A percentile compares a stretch with the other conserved stretches of the same genome.
Conservation (phyloP, 1,140 invertebrate genomes). For the Procambarus virginalis region DNA sequence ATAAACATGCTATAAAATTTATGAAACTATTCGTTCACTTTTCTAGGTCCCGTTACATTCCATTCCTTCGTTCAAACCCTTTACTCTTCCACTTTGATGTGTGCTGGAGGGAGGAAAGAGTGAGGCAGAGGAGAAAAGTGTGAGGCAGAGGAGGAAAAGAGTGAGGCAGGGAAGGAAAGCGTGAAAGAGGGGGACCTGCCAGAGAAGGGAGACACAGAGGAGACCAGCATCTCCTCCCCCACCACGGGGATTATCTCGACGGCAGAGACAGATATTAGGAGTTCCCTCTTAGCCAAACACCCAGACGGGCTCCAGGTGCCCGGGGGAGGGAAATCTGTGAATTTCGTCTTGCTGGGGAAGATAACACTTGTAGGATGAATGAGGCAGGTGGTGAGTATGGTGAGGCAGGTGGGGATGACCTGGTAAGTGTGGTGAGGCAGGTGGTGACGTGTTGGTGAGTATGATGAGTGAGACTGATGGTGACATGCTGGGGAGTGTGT, state of each 20-base stretch:
- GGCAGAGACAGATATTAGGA: constrained; percentile 31
- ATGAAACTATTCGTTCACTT: no score
- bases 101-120: background rate
- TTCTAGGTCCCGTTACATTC: no score
- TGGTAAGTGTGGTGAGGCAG: no score
- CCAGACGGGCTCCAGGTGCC: background rate
- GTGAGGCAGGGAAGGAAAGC: background rate
- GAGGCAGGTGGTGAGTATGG: no score
- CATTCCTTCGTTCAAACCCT: no score
- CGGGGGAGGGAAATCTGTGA: constrained; percentile 2
- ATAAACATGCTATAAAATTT: no score
- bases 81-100: no score
- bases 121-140: background rate
- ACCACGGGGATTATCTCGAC: constrained; percentile 9
- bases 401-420: no score
- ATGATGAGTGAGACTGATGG: background rate
- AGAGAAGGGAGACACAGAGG: background rate
- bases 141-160: background rate
- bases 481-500: background rate
- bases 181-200: background rate
- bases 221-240: background rate
- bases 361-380: background rate
- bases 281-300: constrained; percentile 23
- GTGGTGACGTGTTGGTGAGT: background rate
- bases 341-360: constrained; percentile 1